Conservation (phyloP, 2,797 vertebrate species). For the Darevskia mixta region DNA sequence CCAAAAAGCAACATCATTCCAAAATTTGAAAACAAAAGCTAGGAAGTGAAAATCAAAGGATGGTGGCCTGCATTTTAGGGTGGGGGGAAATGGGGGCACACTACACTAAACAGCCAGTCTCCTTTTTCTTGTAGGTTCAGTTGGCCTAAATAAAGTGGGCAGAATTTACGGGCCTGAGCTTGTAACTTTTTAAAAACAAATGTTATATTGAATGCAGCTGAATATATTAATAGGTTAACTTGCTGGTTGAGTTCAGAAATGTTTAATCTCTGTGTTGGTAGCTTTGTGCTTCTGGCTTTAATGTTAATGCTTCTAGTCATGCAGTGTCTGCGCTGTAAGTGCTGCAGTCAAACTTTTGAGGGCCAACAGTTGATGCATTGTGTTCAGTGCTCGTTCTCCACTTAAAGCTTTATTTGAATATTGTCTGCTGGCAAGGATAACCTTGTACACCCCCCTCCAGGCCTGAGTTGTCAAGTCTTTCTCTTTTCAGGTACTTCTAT, state of each 20-base stretch:
- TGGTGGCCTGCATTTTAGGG: neutral
- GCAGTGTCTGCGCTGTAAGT: neutral
- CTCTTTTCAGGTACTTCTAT: conserved; percentile 93
- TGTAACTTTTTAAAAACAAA: neutral
- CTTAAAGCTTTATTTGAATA: neutral
- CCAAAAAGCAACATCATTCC: too few relatives aligned
- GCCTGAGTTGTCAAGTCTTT: conserved; percentile 44
- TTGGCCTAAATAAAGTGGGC: neutral
- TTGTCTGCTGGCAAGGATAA: neutral
- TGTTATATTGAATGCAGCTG: neutral
- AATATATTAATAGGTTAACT: neutral
- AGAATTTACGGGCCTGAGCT: neutral
- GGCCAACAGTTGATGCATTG: neutral
- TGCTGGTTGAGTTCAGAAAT: accelerated
- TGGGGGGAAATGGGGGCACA: neutral
- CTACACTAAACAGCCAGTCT: neutral
- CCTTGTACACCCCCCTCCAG: neutral
- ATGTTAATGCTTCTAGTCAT: neutral
- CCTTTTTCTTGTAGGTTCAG: neutral
- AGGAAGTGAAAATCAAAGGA: neutral
- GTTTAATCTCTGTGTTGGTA: neutral
- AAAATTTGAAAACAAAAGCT: neutral
- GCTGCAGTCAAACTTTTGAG: neutral
- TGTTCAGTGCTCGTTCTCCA: conserved; percentile 25
- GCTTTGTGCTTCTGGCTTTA: neutral